These are phyloP conservation scores for Tetanocera ferruginea DNA, from an alignment of 2,888 invertebrate genomes.

Conservation along the genomic window DNA sequence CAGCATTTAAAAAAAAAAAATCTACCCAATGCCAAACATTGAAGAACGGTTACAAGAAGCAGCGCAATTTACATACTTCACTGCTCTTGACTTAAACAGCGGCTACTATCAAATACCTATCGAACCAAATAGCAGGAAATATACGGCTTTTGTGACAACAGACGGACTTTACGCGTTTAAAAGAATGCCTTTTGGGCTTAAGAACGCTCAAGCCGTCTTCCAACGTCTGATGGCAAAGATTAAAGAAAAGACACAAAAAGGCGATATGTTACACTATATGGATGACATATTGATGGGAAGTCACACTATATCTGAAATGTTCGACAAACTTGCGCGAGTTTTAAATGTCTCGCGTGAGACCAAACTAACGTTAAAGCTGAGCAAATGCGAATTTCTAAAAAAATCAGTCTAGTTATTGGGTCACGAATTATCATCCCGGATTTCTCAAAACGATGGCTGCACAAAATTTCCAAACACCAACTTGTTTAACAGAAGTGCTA, in stretches of 20 bases:
- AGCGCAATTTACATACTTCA: slow-evolving; percentile 34
- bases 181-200: slow-evolving; percentile 37
- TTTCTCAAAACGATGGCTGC: slow-evolving; percentile 38
- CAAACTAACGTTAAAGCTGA: slow-evolving; percentile 39
- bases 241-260: not conserved
- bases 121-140: slow-evolving; percentile 5
- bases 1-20: slow-evolving; percentile 37
- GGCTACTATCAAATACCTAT: too few species aligned
- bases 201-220: too few species aligned
- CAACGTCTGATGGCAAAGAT: slow-evolving; percentile 29
- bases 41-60: slow-evolving; percentile 43
- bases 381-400: slow-evolving; percentile 43
- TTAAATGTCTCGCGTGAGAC: slow-evolving; percentile 30
- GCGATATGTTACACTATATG: slow-evolving; percentile 9
- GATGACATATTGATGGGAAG: slow-evolving; percentile 35
- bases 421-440: slow-evolving; percentile 40
- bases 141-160: slow-evolving; percentile 31
- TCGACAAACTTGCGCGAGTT: slow-evolving; percentile 23
- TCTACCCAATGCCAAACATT: too few species aligned
- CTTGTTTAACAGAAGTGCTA: slow-evolving; percentile 33
- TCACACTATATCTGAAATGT: slow-evolving; percentile 11
- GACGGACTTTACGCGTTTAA: slow-evolving; percentile 31
- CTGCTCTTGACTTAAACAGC: slow-evolving; percentile 24
- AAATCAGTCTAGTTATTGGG: slow-evolving; percentile 37
- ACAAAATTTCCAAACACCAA: slow-evolving; percentile 39